Evolutionary conservation across 2,888 invertebrate genomes (phyloP), one percentile per base, ranked within the genome.

Genomic region (Campoletis raptor): DNA sequence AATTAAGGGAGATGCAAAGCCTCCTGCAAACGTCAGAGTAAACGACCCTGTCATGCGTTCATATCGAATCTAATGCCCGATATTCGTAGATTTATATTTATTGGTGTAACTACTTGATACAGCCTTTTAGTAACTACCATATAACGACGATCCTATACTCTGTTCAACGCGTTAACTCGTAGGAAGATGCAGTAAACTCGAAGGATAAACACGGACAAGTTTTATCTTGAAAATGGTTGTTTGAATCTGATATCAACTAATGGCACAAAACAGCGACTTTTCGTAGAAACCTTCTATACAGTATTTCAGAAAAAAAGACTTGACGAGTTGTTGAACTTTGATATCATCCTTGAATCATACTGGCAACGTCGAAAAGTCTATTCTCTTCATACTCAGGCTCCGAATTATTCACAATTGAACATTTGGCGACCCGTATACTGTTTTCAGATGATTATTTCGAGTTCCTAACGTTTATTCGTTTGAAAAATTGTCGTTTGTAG

Each of bases 1-100:
- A 91, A 91, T 91, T 91, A 90, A 91, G 91, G 30, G 21, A 90
- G 90, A 88, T 89, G 89, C 84, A 89, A 89, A 90, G 90, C 89
- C n/a, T 79, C 77, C 70, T 77, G 83, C 86, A 88, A 89, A 89
- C 85, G 83, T 81, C 77, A 77, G 73, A 85, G 87, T 54, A 82
- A 90, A 90, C 87, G 88, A 88, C 89, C 85, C 88, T 84, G 87
- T 88, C 74, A 89, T 54, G 36, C 36, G 30, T 52, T 10, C n/a
- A 52, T 54, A 48, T 30, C 18, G 52, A n/a, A 15, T 52, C 9
- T 73, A 54, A 54, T 6, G 15, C 57, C 4, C 21, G 37, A 21
- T 73, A n/a, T 37, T 3, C 21, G 10, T 30, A 54, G 54, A 37
- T 36, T 6, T 36, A 52, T 72, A 57, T 37, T 5, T 37, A 52